Conservation (phyloP, 2,888 invertebrate species). For the Nemotelus pantherinus region DNA sequence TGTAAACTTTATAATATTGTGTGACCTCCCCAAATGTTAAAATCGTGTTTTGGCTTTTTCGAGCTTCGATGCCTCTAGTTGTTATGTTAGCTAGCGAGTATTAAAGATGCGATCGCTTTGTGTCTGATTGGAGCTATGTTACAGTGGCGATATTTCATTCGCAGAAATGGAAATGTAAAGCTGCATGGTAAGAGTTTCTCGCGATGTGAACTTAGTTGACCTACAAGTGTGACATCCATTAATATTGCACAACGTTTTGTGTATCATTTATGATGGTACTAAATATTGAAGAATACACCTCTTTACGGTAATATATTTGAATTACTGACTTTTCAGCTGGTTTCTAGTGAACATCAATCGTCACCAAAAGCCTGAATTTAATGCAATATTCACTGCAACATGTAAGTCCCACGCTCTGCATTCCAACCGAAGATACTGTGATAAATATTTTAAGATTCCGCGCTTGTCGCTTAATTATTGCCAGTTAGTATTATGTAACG, state of each 20-base stretch:
- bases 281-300: too few relatives aligned
- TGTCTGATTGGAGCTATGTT: neutral
- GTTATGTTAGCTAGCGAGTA: slow-evolving; percentile 34
- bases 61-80: slow-evolving; percentile 12
- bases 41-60: slow-evolving; percentile 35
- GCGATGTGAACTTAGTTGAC: neutral
- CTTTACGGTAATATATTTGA: too few relatives aligned
- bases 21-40: slow-evolving; percentile 42
- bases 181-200: neutral
- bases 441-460: slow-evolving; percentile 8
- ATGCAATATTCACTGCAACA: slow-evolving; percentile 12
- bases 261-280: too few relatives aligned
- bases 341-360: too few relatives aligned
- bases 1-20: slow-evolving; percentile 34
- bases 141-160: slow-evolving; percentile 10
- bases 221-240: neutral
- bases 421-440: too few relatives aligned
- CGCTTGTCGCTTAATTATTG: slow-evolving; percentile 29
- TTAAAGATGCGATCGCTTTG: slow-evolving; percentile 38
- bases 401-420: slow-evolving; percentile 9
- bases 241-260: too few relatives aligned
- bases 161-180: neutral
- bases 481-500: slow-evolving; percentile 32
- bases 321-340: too few relatives aligned
- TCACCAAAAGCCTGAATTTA: too few relatives aligned